phyloP scores from a whole-genome alignment of 2,113 vertebrate species.

The Lophura nycthemera region DNA sequence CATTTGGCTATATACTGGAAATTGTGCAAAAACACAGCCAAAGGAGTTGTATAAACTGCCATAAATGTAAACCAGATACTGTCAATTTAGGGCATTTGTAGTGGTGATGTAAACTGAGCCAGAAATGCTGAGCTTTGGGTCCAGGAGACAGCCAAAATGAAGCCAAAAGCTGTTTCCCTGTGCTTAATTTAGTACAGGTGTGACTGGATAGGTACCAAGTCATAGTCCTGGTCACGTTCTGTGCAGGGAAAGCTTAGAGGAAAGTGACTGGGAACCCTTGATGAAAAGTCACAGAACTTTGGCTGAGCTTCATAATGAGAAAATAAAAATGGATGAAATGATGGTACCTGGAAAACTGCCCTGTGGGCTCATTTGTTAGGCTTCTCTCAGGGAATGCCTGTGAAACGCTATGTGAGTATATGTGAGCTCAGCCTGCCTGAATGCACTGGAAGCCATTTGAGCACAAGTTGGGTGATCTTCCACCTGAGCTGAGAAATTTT shows the following conservation, averaged over 20 bases:
- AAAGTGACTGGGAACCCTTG: conserved; percentile 11
- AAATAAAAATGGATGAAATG: neutral
- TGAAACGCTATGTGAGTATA: neutral
- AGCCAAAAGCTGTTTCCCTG: conserved; percentile 32
- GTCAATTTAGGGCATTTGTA: conserved; percentile 54
- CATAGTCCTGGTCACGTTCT: neutral
- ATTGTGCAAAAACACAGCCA: conserved; percentile 21
- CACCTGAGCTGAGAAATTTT: neutral
- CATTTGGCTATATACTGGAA: conserved; percentile 26
- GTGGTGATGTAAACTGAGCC: conserved; percentile 46
- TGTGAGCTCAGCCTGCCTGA: neutral
- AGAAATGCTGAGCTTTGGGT: conserved; percentile 4
- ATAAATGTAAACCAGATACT: conserved; percentile 70
- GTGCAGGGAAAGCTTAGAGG: neutral
- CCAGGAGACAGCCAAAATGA: conserved; percentile 10
- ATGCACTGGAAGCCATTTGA: neutral
- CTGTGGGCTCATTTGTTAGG: neutral
- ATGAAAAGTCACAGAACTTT: neutral
- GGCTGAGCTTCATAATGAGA: neutral
- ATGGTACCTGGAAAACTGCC: neutral
- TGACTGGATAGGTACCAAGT: conserved; percentile 43
- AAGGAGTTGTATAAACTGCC: conserved; percentile 49
- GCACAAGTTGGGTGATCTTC: neutral
- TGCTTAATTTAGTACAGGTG: conserved; percentile 50
- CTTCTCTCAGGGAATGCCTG: neutral